Evolutionary conservation across 2,113 vertebrate species (phyloP), one percentile per base, ranked within the genome.

Genomic region (Pygoscelis antarcticus): DNA sequence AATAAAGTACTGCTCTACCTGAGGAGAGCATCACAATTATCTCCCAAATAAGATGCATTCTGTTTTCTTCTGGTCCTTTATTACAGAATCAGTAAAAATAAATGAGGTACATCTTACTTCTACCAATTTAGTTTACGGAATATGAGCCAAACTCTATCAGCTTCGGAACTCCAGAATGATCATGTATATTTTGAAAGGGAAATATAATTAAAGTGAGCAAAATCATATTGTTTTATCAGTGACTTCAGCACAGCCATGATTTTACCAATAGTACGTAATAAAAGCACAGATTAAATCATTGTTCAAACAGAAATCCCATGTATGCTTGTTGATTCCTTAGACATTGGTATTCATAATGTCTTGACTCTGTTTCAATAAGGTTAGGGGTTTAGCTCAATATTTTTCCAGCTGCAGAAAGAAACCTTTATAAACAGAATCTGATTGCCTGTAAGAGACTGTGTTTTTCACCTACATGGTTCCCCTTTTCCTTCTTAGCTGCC

Each of bases 301-400:
- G 87, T 91, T 96, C 91, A 89, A 94, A 87, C 34, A 96, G 61
- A 91, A 94, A 94, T 96, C 65, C 55, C 55, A 32, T 79, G 74
- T 81, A 90, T 74, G 60, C 52, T 96, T 92, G 38, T 87, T 95
- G 62, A 83, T 92, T 83, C 90, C 90, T 81, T 64, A 62, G 88
- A 95, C 95, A 81, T 38, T 92, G 76, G 20, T 94, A 89, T 95
- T 95, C 80, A 71, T 93, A 94, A 94, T 94, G 80, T 89, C 90
- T 52, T 93, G 92, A 94, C 77, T 96, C 83, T 78, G 42, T 97
- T 96, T 96, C 95, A 96, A 87, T 89, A 96, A 93, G 65, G 47
- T 91, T 95, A 85, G 44, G 32, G 38, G 64, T 89, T 96, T 96
- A 94, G 65, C 29, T 95, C 86, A 93, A 71, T 89, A 92, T 86